Evolutionary conservation across 2,113 vertebrate genomes (phyloP).

Genomic region (Myotis yumanensis): DNA sequence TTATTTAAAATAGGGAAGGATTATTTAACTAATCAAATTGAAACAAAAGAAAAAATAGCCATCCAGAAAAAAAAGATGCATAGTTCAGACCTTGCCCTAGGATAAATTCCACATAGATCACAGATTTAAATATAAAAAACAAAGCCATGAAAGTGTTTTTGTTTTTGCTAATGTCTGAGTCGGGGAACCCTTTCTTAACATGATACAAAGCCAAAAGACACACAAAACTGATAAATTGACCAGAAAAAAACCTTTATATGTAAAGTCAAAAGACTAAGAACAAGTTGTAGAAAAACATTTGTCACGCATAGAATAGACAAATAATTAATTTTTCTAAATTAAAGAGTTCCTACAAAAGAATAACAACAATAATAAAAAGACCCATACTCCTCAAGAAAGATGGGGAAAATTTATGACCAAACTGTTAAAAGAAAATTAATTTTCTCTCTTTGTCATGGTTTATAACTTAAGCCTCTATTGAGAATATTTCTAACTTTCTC

Average conservation of each 20-base stretch:
- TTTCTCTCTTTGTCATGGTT: not conserved
- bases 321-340: not conserved
- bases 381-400: not conserved
- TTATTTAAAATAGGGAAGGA: not conserved
- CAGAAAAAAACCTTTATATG: not conserved
- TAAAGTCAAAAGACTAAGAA: not conserved
- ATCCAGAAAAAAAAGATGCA: not conserved
- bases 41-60: constrained; percentile 12
- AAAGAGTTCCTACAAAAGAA: not conserved
- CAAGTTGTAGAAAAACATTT: not conserved
- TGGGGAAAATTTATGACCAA: not conserved
- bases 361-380: not conserved
- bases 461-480: not conserved
- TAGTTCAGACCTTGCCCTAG: not conserved
- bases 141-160: not conserved
- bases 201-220: not conserved
- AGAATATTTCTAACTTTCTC: constrained; percentile 15
- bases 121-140: not conserved
- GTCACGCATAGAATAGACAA: not conserved
- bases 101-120: not conserved
- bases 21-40: not conserved
- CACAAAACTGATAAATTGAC: not conserved
- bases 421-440: not conserved
- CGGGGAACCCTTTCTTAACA: not conserved
- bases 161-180: not conserved